Evolutionary conservation across 2,113 vertebrate species (phyloP).

Genomic region (Indri indri): DNA sequence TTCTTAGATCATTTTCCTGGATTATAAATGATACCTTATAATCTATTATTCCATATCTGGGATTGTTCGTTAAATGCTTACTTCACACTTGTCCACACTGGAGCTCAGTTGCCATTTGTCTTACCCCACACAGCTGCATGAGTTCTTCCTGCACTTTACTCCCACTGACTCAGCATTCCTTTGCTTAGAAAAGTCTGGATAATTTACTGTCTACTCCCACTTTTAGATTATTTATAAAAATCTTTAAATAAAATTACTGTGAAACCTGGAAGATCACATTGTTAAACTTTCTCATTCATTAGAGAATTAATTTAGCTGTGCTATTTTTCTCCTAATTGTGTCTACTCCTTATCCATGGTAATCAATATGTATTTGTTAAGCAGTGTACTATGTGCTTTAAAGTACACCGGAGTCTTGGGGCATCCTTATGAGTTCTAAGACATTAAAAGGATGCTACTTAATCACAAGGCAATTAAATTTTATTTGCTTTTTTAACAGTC

Average conservation of each 20-base stretch:
- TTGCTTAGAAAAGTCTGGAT: conserved; percentile 35
- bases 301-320: conserved; percentile 49
- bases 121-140: conserved; percentile 26
- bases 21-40: neutral
- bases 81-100: conserved; percentile 38
- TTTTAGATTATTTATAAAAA: conserved; percentile 74
- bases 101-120: conserved; percentile 12
- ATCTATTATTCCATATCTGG: neutral
- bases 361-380: conserved; percentile 9
- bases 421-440: neutral
- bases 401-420: neutral
- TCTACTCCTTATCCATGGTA: neutral
- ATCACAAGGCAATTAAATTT: conserved; percentile 28
- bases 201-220: conserved; percentile 67
- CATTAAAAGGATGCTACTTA: neutral
- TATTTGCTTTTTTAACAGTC: conserved; percentile 32
- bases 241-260: conserved; percentile 74
- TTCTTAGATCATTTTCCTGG: conserved; percentile 47
- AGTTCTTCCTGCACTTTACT: conserved; percentile 8
- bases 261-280: conserved; percentile 58
- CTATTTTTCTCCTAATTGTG: neutral
- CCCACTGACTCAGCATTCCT: conserved; percentile 71
- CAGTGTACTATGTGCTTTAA: conserved; percentile 32
- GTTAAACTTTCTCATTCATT: conserved; percentile 35
- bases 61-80: neutral